Percentiles rank a stretch among this genome's conserved stretches.
Conservation (phyloP, 2,797 vertebrate genomes). For the Amblyopsis hoosieri region DNA sequence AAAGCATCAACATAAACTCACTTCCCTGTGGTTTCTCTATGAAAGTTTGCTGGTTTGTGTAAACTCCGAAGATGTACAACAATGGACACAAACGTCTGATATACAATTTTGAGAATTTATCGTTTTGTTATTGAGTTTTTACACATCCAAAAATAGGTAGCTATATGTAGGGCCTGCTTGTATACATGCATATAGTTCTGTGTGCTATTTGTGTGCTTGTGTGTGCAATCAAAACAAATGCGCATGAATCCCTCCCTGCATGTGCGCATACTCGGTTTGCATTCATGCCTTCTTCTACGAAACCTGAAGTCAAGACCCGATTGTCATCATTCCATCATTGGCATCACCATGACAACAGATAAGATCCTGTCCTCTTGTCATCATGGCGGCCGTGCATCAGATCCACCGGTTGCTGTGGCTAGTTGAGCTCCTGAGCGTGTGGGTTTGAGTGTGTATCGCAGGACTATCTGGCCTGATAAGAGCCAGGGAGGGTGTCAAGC, state of each 20-base stretch:
- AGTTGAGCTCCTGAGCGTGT: constrained; percentile 50
- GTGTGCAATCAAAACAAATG: constrained; percentile 2
- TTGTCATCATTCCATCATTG: constrained; percentile 71
- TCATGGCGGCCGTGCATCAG: constrained; percentile 60
- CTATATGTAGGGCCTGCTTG: neutral
- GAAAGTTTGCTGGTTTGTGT: constrained; percentile 50
- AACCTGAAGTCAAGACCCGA: constrained; percentile 46
- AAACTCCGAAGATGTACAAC: constrained; percentile 21
- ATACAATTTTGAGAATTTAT: neutral
- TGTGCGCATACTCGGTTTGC: constrained; percentile 4
- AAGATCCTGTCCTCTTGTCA: constrained; percentile 66
- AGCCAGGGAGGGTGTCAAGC: constrained; percentile 42
- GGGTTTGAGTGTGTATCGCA: constrained; percentile 63
- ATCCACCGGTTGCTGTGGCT: constrained; percentile 60
- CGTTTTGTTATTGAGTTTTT: no score
- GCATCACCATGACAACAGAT: constrained; percentile 70
- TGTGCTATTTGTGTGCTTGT: constrained; percentile 10
- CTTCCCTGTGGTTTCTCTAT: constrained; percentile 65
- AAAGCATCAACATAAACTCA: constrained; percentile 66
- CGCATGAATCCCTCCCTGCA: constrained; percentile 20
- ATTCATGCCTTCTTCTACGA: constrained; percentile 21
- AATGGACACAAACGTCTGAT: constrained; percentile 2
- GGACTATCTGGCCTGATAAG: constrained; percentile 66
- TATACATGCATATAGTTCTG: constrained; percentile 1
- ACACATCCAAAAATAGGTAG: neutral